Base-by-base conservation (phyloP, 2,113 vertebrate species). In the Trinectes maculatus region DNA sequence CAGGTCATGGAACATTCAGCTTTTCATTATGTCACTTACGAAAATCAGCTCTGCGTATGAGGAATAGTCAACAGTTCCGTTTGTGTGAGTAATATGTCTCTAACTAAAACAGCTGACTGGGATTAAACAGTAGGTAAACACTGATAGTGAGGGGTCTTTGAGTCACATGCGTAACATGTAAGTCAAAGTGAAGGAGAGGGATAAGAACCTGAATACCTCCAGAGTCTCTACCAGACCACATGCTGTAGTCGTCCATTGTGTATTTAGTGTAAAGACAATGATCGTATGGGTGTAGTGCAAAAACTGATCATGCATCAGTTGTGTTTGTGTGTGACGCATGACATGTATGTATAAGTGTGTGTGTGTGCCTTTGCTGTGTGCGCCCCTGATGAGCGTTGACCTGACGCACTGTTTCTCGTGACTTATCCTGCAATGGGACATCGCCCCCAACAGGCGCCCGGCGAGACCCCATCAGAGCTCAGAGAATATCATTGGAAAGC, bases 401-500 rank as follows among this genome's bases (percentile, higher is more conserved):
- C 86, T 87, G 90, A 91, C 83, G 90, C 70, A 84, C 77, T 84
- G 81, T 82, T 87, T 81, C 89, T 83, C 76, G 85, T 82, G 82
- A 87, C 81, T 91, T 83, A 49, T 78, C 52, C 42, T 62, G 60
- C 22, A 69, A 8, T 60, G 61, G 60, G 73, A 65, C 39, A 74
- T 71, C 54, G 52, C 15, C 25, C 51, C 39, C 63, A 18, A 25
- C 16, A 7, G 18, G 24, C 9, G 18, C 25, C 52, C 56, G 10
- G 59, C 59, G 37, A 80, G 74, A 84, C 64, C 79, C 68, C 36
- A 73, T 83, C 83, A 70, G 59, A 75, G 36, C 49, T 68, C 37
- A 31, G 26, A 68, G 60, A 83, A 74, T 57, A 75, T 68, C 31
- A 71, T 80, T 76, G 49, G 36, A 70, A 33, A 72, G 49, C 43